Evolutionary conservation across 2,888 invertebrate species (phyloP), one percentile per base, ranked within the genome.

Genomic region (Lampropteryx suffumata): DNA sequence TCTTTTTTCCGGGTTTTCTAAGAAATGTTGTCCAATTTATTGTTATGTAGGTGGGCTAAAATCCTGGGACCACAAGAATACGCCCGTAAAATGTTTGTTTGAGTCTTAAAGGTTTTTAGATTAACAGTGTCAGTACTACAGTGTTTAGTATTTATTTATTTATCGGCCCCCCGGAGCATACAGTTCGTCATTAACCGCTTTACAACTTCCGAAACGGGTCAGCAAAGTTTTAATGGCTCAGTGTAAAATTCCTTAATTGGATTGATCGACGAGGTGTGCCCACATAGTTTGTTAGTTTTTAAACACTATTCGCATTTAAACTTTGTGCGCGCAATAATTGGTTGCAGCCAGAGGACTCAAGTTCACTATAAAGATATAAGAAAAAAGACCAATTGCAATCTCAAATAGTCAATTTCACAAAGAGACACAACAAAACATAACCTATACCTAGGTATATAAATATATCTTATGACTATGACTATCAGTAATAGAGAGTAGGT

Each of bases 201-300:
- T 64, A 61, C 68, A 74, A 71, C 71, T 73, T 72, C 60, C 65
- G 57, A 67, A 75, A 71, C 61, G 59, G 67, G 65, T 66, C 72
- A 73, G 55, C 59, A 69, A 81, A 82, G 73, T 82, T 83, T 79
- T 79, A 82, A 81, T 77, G 70, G 71, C 57, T 50, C 57, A 70
- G 71, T 77, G 73, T 76, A 72, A 79, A 81, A 81, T 79, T 74
- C 57, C 72, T 64, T 73, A 78, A 79, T 79, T 82, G 74, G 71
- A 76, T 76, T 78, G 74, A 80, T 73, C 74, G 76, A 75, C 71
- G 69, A 73, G 73, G 72, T 74, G 68, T 65, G 69, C 63, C 64
- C 37, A 57, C 64, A 68, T 67, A 68, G 64, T 71, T 72, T 65
- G 67, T 69, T 65, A 67, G 64, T 65, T 64, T 62, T 58, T 57